A percentile compares a stretch with the other conserved stretches of the same genome.
These are phyloP conservation scores for Oostethus manadensis DNA, from an alignment of 2,113 vertebrate genomes.

Conservation along the genomic window DNA sequence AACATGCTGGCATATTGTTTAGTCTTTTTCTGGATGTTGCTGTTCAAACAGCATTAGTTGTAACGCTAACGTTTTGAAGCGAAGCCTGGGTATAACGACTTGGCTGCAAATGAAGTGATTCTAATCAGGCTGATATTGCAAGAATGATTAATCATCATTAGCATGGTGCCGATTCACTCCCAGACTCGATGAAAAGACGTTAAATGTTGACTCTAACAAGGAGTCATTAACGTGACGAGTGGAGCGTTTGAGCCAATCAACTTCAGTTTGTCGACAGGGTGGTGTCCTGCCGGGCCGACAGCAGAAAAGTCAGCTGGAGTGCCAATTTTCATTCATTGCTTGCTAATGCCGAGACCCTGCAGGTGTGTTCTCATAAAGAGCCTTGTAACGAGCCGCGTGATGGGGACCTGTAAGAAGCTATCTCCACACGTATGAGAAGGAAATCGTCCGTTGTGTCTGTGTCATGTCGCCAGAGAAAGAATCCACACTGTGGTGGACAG, in stretches of 20 bases:
- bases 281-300: slow-evolving; percentile 3
- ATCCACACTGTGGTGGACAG: too few relatives aligned
- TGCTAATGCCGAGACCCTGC: neutral
- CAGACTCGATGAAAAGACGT: neutral
- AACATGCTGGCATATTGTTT: too few relatives aligned
- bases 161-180: neutral
- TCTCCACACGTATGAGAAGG: neutral
- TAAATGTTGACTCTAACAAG: neutral
- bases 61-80: too few relatives aligned
- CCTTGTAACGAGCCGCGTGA: neutral
- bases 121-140: neutral
- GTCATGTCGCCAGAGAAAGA: too few relatives aligned
- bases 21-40: too few relatives aligned
- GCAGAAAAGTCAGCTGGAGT: slow-evolving; percentile 8
- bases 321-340: neutral
- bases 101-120: neutral
- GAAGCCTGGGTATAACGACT: too few relatives aligned
- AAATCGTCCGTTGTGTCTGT: too few relatives aligned
- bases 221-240: too few relatives aligned
- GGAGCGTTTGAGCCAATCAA: neutral
- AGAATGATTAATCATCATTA: neutral
- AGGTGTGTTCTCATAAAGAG: slow-evolving; percentile 8
- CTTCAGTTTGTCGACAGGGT: neutral
- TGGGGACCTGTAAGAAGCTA: neutral
- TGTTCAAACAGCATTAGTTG: too few relatives aligned